Evolutionary conservation across 2,888 invertebrate species (phyloP).

Genomic region (Nomada goodeniana): DNA sequence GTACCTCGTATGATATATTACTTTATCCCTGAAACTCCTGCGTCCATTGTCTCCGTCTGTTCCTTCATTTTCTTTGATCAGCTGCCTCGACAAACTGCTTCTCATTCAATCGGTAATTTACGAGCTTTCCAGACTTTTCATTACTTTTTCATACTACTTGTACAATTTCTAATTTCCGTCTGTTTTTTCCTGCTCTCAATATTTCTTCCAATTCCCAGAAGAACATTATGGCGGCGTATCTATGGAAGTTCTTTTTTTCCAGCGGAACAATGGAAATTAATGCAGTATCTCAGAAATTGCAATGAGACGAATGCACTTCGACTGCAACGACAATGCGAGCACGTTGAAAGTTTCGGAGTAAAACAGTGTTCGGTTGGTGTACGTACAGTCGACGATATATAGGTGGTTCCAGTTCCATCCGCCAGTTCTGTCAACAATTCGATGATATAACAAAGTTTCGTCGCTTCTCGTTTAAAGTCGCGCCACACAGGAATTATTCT

Average conservation of each 20-base stretch:
- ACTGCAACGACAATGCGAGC: constrained; percentile 32
- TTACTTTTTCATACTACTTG: not conserved
- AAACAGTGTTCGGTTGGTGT: constrained; percentile 28
- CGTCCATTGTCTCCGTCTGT: not conserved
- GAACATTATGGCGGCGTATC: not conserved
- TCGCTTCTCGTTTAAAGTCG: constrained; percentile 5
- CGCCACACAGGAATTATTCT: not conserved
- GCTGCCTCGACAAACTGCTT: not conserved
- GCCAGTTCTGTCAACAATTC: constrained; percentile 44
- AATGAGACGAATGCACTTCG: constrained; percentile 34
- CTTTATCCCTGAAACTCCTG: not conserved
- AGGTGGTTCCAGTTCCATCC: constrained; percentile 1
- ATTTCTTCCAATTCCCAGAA: not conserved
- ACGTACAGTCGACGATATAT: constrained; percentile 18
- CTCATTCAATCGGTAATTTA: not conserved
- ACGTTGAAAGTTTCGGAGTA: constrained; percentile 40
- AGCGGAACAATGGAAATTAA: not conserved
- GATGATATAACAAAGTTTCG: constrained; percentile 35
- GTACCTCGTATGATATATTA: not conserved
- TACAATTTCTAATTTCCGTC: not conserved
- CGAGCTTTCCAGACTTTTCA: not conserved
- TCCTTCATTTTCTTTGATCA: not conserved
- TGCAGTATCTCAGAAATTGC: constrained; percentile 15
- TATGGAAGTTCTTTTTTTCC: not conserved
- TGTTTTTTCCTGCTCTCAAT: not conserved